Evolutionary conservation across 23 tunicate species (phyloP).

Genomic region (Phallusia fumigata): DNA sequence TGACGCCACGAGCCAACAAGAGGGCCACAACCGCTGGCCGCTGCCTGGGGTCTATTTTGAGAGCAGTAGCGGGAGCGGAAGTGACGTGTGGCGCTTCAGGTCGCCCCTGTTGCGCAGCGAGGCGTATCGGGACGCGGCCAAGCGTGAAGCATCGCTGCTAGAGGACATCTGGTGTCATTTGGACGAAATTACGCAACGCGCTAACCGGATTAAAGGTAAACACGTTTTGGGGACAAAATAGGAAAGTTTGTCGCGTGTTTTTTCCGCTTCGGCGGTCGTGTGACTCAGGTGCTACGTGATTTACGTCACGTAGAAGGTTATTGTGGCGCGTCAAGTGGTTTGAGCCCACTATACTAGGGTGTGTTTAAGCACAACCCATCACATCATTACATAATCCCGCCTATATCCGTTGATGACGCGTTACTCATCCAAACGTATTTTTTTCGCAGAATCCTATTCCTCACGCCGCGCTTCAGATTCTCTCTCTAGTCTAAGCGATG

Average conservation of each 20-base stretch:
- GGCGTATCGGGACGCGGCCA: conserved; percentile 16
- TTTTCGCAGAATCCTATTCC: not conserved
- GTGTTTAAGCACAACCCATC: not conserved
- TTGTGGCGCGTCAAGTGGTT: not conserved
- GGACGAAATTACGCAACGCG: conserved; percentile 25
- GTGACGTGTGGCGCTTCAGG: conserved; percentile 35
- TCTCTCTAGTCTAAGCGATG: conserved; percentile 16
- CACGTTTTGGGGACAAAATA: too few relatives aligned
- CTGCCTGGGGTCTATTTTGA: conserved; percentile 22
- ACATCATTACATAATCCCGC: not conserved
- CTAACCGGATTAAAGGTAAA: not conserved
- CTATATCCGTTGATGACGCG: not conserved
- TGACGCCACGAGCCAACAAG: not conserved
- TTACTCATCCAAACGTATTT: not conserved
- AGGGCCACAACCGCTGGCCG: conserved; percentile 34
- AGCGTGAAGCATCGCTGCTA: conserved; percentile 36
- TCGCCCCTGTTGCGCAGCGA: not conserved
- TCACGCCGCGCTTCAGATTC: conserved; percentile 23
- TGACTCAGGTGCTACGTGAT: conserved; percentile 1
- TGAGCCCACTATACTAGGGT: not conserved
- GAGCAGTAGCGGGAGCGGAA: conserved; percentile 32
- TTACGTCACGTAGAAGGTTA: not conserved
- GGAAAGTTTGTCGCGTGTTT: too few relatives aligned
- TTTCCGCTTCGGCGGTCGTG: not conserved
- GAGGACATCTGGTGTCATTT: conserved; percentile 42